Evolutionary conservation across 2,113 vertebrate genomes (phyloP), one percentile per base, ranked within the genome.

Genomic region (Lepus americanus): DNA sequence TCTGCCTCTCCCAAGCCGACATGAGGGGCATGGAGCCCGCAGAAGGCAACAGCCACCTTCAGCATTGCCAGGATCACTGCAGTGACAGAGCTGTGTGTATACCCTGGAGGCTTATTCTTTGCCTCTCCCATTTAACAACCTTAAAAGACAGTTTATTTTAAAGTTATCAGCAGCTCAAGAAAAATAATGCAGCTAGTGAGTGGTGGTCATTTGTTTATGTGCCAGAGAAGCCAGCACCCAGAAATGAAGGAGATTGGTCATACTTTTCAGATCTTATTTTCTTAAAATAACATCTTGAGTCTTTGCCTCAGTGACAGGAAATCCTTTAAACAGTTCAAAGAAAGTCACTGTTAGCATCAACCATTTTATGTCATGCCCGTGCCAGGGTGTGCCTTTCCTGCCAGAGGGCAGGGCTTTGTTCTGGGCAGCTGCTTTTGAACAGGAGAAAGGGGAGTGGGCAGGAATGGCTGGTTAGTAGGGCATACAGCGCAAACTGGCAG

Each of bases 241-340:
- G 44, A 66, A 94, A 64, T 27, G 22, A 73, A 78, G 79, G 66
- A 66, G 59, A 87, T 16, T 31, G 77, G 12, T 66, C 31, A 39
- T 36, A n/a, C 74, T 92, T 87, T 76, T 55, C 87, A 94, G 74
- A 72, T 80, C 53, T 80, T 49, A 7, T 49, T 94, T 97, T 94
- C 78, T 87, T 91, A 85, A 82, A 94, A 67, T 81, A 33, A 73
- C 63, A 14, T 89, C 86, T 67, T 78, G 0, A 0, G 25, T 78
- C 72, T 95, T 64, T 7, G 0, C 1, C 77, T 67, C 51, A 93
- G 20, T 36, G 53, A 22, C n/a, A 88, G 74, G 83, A 74, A 78
- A 83, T 64, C 78, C 72, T 77, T 79, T 19, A 3, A 63, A n/a
- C 9, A 39, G 0, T 1, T 67, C 90, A 93, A 66, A 84, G 89